Base-by-base conservation (phyloP, 1,140 invertebrate genomes). In the Apis dorsata region DNA sequence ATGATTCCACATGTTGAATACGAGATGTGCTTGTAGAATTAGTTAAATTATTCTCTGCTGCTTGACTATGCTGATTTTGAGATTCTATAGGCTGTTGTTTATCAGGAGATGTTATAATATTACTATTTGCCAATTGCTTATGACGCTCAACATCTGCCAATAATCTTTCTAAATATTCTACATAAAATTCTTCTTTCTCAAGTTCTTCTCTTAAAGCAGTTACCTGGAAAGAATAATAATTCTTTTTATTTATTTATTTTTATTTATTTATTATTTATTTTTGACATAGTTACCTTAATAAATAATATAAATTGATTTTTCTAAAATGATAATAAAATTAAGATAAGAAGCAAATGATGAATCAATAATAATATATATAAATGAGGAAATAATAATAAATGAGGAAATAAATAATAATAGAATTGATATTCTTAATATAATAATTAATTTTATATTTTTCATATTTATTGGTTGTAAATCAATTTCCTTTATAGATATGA, bases 141-240 rank as follows among this genome's bases (percentile, higher is more conserved):
- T 96, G 96, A 87, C 96, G 96, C 88, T 97, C 97, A 13, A 97
- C 97, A 93, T 98, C 97, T 72, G 96, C 96, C 28, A 98, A 91
- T 63, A 98, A 92, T 79, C 96, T 95, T 92, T 98, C 97, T 86
- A 98, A 94, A 94, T 98, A 98, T 91, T 98, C 97, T 12, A 98
- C 97, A 90, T 98, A 98, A 90, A 98, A 97, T 91, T 98, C 96
- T 94, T 98, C 97, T 91, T 98, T 97, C 90, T 98, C 97, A 55
- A 98, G 93, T 93, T 98, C 97, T 90, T 98, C 97, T 91, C 96
- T 96, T 70, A 98, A 95, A 83, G 96, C 95, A 71, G 95, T 94
- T 74, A 98, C 97, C 91, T 94, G 28, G 49, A 68, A 15, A 79
- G 49, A 68, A 72, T 60, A 65, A 71, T 21, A 60, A 57, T 62